Base-by-base conservation (phyloP, 2,888 invertebrate genomes). In the Erannis defoliaria region DNA sequence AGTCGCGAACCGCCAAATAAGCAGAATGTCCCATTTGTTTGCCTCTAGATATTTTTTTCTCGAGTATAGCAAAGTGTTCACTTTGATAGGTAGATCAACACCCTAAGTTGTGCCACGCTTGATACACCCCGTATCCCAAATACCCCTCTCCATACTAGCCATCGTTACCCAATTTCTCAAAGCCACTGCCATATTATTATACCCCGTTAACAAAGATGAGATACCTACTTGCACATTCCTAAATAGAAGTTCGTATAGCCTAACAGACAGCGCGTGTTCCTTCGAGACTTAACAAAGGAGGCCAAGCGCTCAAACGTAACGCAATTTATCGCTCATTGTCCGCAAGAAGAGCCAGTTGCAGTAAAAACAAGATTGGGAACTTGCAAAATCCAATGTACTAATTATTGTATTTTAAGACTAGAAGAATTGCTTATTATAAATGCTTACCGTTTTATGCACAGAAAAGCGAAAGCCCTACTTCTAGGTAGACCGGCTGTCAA, bases 301-400 rank as follows among this genome's bases (percentile, higher is more conserved):
- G 46, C 46, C 55, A 33, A 48, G 31, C 51, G 56, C 8, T 55
- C 51, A 35, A 35, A 35, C 37, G 45, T 42, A 45, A 43, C 31
- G 46, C 50, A 45, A 56, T 51, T 62, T 55, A 55, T 55, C 31
- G 51, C 49, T 33, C n/a, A 55, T 61, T 61, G 55, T 61, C 29
- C 37, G 60, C 37, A 40, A 33, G 55, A 51, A 45, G 54, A 35
- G 8, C 38, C n/a, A 23, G 6, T 43, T 42, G 14, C 35, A 38
- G 42, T 18, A 49, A 49, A 60, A 50, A 21, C 26, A 5, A 21
- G 23, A 18, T 43, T 55, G 49, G 40, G 42, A 33, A 40, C 31
- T 40, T 51, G 31, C 43, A 49, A 19, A 35, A 50, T n/a, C n/a
- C 10, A 35, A 19, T 33, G 10, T 31, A 5, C 19, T 21, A 45